Conservation (phyloP, 2,888 invertebrate genomes). For the Polia nebulosa region DNA sequence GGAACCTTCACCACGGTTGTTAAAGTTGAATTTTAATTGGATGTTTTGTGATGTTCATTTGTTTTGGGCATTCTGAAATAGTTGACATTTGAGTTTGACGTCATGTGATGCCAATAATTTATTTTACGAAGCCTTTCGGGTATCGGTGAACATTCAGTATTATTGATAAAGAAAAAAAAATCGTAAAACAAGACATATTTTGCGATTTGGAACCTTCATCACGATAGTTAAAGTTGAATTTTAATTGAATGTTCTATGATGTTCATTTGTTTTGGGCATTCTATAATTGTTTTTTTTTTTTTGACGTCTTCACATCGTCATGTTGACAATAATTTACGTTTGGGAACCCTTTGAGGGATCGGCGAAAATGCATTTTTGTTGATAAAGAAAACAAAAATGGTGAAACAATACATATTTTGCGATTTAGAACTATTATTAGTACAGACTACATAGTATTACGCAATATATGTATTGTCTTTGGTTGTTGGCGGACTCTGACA, state of each 20-base stretch:
- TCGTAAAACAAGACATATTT: neutral
- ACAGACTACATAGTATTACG: no score
- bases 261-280: neutral
- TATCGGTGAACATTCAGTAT: no score
- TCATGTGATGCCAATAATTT: no score
- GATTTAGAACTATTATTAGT: constrained; percentile 3
- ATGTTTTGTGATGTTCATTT: neutral
- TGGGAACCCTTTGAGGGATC: no score
- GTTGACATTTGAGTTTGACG: neutral
- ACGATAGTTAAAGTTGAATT: neutral
- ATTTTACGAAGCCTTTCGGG: no score
- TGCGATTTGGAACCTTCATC: neutral
- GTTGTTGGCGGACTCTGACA: no score
- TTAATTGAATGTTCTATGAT: no score
- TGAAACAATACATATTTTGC: neutral
- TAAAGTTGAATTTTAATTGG: neutral
- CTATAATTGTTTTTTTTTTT: neutral
- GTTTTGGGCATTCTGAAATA: neutral
- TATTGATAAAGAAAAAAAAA: neutral
- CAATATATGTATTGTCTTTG: no score
- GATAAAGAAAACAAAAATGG: neutral
- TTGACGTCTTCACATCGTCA: no score
- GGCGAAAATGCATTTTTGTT: no score
- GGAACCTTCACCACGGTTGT: neutral
- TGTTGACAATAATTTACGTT: no score